phyloP scores from a whole-genome alignment of 2,113 vertebrate genomes.

The Stigmatopora argus region DNA sequence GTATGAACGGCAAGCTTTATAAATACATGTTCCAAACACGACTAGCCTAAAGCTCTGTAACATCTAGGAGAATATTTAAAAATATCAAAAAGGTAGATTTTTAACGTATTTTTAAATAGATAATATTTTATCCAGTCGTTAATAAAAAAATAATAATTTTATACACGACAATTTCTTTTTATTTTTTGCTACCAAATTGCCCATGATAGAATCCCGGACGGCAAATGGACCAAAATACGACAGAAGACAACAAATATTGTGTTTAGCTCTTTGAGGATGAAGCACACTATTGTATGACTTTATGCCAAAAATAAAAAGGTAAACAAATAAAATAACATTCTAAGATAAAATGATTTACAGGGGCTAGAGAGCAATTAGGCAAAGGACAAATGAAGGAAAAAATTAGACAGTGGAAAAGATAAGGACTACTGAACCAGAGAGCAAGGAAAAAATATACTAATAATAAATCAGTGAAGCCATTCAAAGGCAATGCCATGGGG shows the following conservation, averaged over 20 bases:
- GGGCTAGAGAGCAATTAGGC: neutral
- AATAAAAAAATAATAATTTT: neutral
- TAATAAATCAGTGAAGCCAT: conserved; percentile 49
- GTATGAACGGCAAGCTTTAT: conserved; percentile 7
- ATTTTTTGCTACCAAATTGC: neutral
- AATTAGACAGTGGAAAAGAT: conserved; percentile 22
- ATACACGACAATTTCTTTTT: neutral
- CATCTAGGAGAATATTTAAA: neutral
- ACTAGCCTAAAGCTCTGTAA: neutral
- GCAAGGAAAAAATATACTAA: conserved; percentile 8
- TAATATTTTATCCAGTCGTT: too few species aligned
- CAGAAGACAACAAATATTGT: neutral
- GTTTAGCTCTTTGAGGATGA: neutral
- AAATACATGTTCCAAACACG: conserved; percentile 22
- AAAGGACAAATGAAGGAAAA: conserved; percentile 7
- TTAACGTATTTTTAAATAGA: neutral
- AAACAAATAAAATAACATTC: neutral
- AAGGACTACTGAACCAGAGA: conserved; percentile 12
- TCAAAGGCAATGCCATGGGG: conserved; percentile 26
- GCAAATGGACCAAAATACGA: neutral
- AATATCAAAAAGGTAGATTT: too few species aligned
- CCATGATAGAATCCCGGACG: neutral
- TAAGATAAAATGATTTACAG: conserved; percentile 2
- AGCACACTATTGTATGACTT: neutral
- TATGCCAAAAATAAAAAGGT: neutral